phyloP scores from a whole-genome alignment of 2,888 invertebrate genomes.

The Vanessa cardui region DNA sequence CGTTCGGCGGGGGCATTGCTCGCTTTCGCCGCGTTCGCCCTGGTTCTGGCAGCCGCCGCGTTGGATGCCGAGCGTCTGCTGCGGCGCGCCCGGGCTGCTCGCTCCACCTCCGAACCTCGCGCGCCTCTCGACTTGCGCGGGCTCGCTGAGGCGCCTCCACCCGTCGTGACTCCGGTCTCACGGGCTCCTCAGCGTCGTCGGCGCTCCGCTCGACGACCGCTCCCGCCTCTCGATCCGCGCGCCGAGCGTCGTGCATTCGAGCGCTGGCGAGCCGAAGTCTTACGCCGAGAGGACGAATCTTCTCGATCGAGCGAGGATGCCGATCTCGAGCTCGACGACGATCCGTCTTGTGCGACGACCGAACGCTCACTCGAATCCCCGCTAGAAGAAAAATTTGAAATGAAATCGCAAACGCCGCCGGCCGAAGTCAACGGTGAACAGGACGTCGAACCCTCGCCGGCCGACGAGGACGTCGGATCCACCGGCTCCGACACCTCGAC shows the following conservation, averaged over 20 bases:
- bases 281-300: constrained; percentile 55
- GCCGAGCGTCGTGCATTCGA: constrained; percentile 69
- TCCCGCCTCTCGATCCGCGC: constrained; percentile 41
- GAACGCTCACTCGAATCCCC: constrained; percentile 23
- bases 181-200: constrained; percentile 40
- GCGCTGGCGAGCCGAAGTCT: constrained; percentile 64
- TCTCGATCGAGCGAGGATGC: constrained; percentile 60
- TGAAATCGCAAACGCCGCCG: constrained; percentile 2
- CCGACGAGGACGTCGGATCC: constrained; percentile 50
- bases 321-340: constrained; percentile 41
- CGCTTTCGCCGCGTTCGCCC: constrained; percentile 55
- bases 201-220: constrained; percentile 37
- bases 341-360: constrained; percentile 23
- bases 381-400: constrained; percentile 17
- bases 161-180: constrained; percentile 35
- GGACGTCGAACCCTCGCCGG: constrained; percentile 36
- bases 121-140: constrained; percentile 51
- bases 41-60: constrained; percentile 58
- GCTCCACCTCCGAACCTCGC: constrained; percentile 42
- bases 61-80: constrained; percentile 51
- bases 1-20: constrained; percentile 73
- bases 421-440: constrained; percentile 16
- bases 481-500: constrained; percentile 52
- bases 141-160: constrained; percentile 35
- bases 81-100: constrained; percentile 47